These are phyloP conservation scores for Andrena camellia DNA, from an alignment of 2,888 invertebrate species.

Conservation along the genomic window DNA sequence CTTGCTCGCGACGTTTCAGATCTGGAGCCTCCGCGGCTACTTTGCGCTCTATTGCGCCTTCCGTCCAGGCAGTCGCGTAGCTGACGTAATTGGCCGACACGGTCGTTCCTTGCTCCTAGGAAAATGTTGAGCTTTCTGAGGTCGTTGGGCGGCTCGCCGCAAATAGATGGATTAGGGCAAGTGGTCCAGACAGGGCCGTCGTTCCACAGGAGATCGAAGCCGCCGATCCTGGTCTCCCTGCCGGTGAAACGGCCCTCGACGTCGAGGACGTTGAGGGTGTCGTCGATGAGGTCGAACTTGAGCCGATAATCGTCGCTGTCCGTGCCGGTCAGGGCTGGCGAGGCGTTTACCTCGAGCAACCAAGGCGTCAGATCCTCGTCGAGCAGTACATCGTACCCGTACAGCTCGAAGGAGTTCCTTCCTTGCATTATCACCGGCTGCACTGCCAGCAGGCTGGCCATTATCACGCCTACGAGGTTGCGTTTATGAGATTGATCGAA, in stretches of 20 bases:
- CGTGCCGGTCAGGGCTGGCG: conserved; percentile 87
- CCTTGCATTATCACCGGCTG: conserved; percentile 86
- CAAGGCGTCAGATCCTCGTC: conserved; percentile 87
- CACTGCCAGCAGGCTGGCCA: conserved; percentile 86
- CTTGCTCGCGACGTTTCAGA: conserved; percentile 2
- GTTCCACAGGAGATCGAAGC: conserved; percentile 87
- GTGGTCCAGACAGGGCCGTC: conserved; percentile 85
- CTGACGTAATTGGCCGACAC: conserved; percentile 74
- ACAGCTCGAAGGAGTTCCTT: conserved; percentile 88
- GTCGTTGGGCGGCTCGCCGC: conserved; percentile 49
- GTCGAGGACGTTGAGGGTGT: conserved; percentile 87
- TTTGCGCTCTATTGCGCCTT: conserved; percentile 31
- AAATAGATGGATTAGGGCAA: conserved; percentile 70
- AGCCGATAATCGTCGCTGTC: conserved; percentile 87
- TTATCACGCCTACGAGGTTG: conserved; percentile 84
- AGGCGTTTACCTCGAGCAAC: conserved; percentile 88
- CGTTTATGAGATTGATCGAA: conserved; percentile 10
- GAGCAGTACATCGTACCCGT: conserved; percentile 88
- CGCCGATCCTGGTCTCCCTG: conserved; percentile 87
- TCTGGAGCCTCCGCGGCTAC: not conserved
- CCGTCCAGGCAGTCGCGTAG: conserved; percentile 56
- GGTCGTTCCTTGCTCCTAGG: conserved; percentile 79
- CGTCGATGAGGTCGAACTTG: conserved; percentile 87
- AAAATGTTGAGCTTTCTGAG: conserved; percentile 78
- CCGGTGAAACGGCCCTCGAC: conserved; percentile 87